Conservation (phyloP, 1,140 invertebrate genomes). For the Luehdorfia chinensis region DNA sequence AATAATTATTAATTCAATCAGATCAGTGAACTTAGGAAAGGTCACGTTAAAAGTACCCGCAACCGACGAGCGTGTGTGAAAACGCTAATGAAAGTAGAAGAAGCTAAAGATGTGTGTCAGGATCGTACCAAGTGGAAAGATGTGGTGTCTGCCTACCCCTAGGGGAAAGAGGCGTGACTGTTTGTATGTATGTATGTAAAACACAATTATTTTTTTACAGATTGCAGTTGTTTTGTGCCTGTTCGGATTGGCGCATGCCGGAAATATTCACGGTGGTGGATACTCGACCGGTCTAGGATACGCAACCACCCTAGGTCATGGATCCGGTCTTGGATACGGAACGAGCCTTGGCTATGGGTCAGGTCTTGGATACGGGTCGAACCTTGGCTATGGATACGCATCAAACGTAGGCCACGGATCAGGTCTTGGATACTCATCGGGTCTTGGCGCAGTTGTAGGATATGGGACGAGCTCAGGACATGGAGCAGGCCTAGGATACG, state of each 20-base stretch:
- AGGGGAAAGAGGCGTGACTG: no score
- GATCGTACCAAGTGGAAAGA: no score
- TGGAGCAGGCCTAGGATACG: slow-evolving; percentile 20
- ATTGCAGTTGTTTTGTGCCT: slow-evolving; percentile 27
- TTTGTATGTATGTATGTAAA: no score
- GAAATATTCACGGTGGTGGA: slow-evolving; percentile 27
- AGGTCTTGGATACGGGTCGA: neutral
- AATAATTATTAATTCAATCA: no score
- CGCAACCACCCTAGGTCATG: neutral
- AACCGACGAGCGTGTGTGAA: no score
- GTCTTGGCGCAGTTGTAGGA: neutral
- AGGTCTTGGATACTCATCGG: neutral
- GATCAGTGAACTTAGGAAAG: no score
- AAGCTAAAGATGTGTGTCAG: no score
- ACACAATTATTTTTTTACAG: slow-evolving; percentile 25
- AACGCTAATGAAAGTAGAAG: no score
- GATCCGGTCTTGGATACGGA: slow-evolving; percentile 4
- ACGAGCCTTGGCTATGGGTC: neutral
- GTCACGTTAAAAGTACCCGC: no score
- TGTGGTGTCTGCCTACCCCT: no score
- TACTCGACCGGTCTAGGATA: neutral
- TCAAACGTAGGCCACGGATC: neutral
- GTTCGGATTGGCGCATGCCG: slow-evolving; percentile 27
- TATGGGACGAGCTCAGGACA: neutral
- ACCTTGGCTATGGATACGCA: neutral